Evolutionary conservation across 1,140 invertebrate species (phyloP).

Genomic region (Ooceraea biroi): DNA sequence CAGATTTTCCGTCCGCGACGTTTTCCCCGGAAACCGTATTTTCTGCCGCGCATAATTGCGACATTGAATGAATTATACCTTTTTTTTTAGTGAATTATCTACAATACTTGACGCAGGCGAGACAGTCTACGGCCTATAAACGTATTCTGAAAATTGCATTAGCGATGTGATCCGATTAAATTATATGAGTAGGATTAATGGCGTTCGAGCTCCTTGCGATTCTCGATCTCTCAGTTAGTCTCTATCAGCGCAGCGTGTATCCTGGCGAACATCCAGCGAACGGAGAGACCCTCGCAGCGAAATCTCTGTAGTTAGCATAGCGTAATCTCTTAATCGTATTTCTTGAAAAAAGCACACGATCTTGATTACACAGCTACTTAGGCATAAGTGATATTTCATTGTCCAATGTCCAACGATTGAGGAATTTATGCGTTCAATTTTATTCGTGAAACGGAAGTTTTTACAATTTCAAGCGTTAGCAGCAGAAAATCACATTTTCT

Average conservation of each 20-base stretch:
- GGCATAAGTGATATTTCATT: slow-evolving; percentile 42
- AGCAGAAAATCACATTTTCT: background rate
- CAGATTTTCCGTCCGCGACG: slow-evolving; percentile 25
- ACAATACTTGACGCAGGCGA: background rate
- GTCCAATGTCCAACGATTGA: slow-evolving; percentile 14
- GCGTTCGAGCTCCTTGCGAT: slow-evolving; percentile 36
- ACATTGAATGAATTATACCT: background rate
- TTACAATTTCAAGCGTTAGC: background rate
- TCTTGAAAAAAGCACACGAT: background rate
- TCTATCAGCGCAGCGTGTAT: slow-evolving; percentile 51
- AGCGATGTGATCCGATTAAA: slow-evolving; percentile 24
- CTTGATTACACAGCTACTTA: slow-evolving; percentile 38
- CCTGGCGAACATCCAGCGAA: slow-evolving; percentile 59
- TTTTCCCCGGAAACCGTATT: background rate
- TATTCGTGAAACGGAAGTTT: background rate
- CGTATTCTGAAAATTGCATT: slow-evolving; percentile 25
- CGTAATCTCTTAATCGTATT: slow-evolving; percentile 43
- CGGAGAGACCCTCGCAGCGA: background rate
- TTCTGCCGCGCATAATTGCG: background rate
- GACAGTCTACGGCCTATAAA: background rate
- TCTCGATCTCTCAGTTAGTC: slow-evolving; percentile 37
- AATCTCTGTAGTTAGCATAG: slow-evolving; percentile 35
- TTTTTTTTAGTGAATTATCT: too few relatives aligned
- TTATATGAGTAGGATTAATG: slow-evolving; percentile 41
- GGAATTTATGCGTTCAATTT: slow-evolving; percentile 22